phyloP scores from a whole-genome alignment of 2,797 vertebrate species.

The Anomalospiza imberbis region DNA sequence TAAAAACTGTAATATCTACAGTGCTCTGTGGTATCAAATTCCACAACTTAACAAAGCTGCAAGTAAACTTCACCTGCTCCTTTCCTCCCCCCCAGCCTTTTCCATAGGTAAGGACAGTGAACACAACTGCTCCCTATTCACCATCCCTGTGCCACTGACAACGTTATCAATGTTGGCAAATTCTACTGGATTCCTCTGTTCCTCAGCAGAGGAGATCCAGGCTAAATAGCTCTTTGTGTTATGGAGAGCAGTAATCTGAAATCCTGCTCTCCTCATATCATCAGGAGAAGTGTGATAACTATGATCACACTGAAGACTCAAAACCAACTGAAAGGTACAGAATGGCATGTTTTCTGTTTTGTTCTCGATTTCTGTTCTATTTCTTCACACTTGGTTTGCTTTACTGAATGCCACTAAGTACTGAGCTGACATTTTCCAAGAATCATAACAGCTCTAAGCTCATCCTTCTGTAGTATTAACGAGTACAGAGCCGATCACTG shows the following conservation, averaged over 20 bases:
- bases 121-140: not conserved
- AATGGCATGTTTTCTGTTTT: constrained; percentile 4
- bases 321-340: not conserved
- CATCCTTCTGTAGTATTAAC: not conserved
- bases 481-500: not conserved
- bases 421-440: constrained; percentile 24
- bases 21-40: not conserved
- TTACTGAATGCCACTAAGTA: constrained; percentile 27
- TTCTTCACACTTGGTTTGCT: constrained; percentile 21
- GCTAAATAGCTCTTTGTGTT: not conserved
- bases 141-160: not conserved
- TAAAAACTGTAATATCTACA: not conserved
- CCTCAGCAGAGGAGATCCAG: not conserved
- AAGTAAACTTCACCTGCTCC: not conserved
- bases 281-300: not conserved
- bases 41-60: not conserved
- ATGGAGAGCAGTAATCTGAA: not conserved
- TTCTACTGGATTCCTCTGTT: not conserved
- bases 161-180: not conserved
- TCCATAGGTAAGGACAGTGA: not conserved
- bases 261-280: not conserved
- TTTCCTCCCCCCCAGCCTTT: not conserved
- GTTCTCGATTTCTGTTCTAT: constrained; percentile 12
- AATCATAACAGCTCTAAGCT: not conserved
- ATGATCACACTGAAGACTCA: not conserved